Percentiles rank a stretch among this genome's conserved stretches.
Conservation (phyloP, 2,113 vertebrate species). For the Microtus oregoni region DNA sequence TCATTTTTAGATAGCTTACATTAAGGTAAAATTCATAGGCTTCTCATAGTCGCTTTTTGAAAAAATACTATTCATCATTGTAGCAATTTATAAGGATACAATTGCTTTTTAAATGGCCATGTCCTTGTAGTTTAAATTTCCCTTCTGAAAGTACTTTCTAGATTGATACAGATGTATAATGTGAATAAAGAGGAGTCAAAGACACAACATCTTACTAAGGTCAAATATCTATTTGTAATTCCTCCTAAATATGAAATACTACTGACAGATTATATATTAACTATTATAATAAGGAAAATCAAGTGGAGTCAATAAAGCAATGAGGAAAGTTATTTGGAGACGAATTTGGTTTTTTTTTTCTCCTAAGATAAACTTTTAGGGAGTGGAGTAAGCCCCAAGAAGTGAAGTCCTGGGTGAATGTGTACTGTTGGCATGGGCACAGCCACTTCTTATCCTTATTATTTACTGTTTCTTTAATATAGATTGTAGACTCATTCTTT, state of each 20-base stretch:
- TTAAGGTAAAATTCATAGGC: not conserved
- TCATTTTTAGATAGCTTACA: not conserved
- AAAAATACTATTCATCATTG: not conserved
- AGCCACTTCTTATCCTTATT: not conserved
- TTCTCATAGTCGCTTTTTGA: not conserved
- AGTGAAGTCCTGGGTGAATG: not conserved
- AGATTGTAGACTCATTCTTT: not conserved
- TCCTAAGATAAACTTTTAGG: not conserved
- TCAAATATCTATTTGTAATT: not conserved
- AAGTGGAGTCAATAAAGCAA: not conserved
- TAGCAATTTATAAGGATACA: not conserved
- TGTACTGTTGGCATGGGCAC: not conserved
- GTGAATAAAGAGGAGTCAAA: not conserved
- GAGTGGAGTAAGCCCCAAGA: not conserved
- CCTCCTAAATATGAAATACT: not conserved
- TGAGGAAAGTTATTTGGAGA: not conserved
- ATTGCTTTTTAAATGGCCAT: not conserved
- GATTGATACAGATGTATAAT: not conserved
- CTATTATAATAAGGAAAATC: not conserved
- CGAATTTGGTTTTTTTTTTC: not conserved
- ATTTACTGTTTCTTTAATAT: not conserved
- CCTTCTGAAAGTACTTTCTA: conserved; percentile 30
- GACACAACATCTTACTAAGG: not conserved
- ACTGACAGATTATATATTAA: not conserved
- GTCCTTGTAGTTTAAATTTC: conserved; percentile 1